Base-by-base conservation (phyloP, 2,888 invertebrate species). In the Archips crataeganus region DNA sequence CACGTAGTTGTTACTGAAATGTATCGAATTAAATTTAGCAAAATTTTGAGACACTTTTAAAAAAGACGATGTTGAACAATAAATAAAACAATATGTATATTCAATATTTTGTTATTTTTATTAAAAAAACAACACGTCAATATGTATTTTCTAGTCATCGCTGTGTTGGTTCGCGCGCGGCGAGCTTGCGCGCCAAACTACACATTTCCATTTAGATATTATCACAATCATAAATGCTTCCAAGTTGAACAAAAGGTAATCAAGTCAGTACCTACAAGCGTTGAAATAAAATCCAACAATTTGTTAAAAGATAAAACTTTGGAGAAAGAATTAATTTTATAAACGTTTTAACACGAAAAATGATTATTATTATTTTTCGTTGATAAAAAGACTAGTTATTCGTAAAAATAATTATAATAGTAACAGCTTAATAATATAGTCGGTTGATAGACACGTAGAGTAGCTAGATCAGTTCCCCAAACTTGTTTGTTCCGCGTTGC, bases 61-160 rank as follows among this genome's bases (percentile, higher is more conserved):
- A 32, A 49, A 67, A 49, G 36, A 54, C 45, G 36, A 57, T 61
- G 11, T 57, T 36, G 57, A 71, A 42, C 11, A 34, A 45, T 49
- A 39, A 94, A 93, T 92, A 87, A 93, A 94, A 94, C 90, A 84
- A 84, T 75, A 75, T 78, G 80, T 83, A 91, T 93, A 93, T 92
- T 90, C 91, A 92, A 93, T 89, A 90, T 88, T 90, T 91, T 90
- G 89, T 93, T 93, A 90, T 93, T 92, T 90, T 91, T 91, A 89
- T 87, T 76, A 70, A 68, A 69, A 91, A 92, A 93, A 92, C 91
- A 93, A 92, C 91, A 93, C 91, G 88, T 84, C 87, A 84, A 81
- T 84, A 90, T 93, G 92, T 94, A 94, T 94, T 94, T 93, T 91
- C 93, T 87, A 94, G 93, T 93, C 93, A 93, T 92, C 87, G 84